Conservation (phyloP, 1,140 invertebrate species). For the Cyclina sinensis region DNA sequence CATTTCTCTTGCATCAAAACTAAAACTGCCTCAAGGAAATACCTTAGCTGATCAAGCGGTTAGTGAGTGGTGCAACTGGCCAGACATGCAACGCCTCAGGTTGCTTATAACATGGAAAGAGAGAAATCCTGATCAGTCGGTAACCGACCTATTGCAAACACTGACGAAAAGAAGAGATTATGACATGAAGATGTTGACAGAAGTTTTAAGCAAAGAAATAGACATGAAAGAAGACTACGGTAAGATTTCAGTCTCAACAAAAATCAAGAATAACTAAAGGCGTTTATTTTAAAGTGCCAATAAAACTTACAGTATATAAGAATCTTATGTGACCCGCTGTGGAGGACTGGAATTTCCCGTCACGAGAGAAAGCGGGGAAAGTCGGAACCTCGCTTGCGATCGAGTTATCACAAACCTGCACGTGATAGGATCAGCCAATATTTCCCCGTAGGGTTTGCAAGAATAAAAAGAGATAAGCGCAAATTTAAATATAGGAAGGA, state of each 20-base stretch:
- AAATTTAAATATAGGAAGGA: no score
- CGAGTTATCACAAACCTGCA: no score
- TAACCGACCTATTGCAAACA: background rate
- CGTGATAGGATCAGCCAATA: no score
- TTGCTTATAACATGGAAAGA: slow-evolving; percentile 14
- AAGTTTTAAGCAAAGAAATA: background rate
- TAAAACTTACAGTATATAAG: no score
- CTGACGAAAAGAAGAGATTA: background rate
- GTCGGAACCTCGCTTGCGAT: no score
- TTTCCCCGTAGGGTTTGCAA: no score
- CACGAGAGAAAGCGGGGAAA: no score
- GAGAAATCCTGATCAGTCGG: background rate
- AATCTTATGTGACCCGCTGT: no score
- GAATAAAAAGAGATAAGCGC: no score
- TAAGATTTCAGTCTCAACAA: background rate
- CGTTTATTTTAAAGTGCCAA: no score
- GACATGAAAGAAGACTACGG: background rate
- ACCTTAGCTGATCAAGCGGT: background rate
- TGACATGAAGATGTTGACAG: background rate
- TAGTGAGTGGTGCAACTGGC: background rate
- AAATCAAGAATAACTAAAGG: no score
- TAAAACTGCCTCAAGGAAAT: background rate
- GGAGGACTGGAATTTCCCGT: no score
- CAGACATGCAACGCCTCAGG: slow-evolving; percentile 1
- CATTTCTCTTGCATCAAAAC: background rate